Evolutionary conservation across 2,113 vertebrate species (phyloP), one percentile per base, ranked within the genome.

Genomic region (Amia ocellicauda): DNA sequence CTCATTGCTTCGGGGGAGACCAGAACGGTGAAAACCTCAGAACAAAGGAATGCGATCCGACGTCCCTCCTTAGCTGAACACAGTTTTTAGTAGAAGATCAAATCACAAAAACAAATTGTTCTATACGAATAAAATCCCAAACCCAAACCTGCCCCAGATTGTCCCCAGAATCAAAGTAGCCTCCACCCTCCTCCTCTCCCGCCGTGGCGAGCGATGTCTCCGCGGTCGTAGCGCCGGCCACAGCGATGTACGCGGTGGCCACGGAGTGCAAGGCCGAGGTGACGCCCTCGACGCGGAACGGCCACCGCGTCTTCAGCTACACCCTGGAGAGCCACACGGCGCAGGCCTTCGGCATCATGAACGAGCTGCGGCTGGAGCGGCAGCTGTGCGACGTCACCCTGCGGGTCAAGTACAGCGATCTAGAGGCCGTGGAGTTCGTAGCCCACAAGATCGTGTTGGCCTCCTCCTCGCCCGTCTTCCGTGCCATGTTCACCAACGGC

Each of bases 401-500:
- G 41, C 83, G 90, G 0, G 93, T 98, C 54, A 91, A 89, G 29
- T 94, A 95, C 73, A 74, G 78, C 29, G 83, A 91, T 29, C 79
- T 83, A 1, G 83, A 91, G 0, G 88, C 91, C 0, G 88, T 88
- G 11, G 91, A 94, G 55, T 92, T 96, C 10, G 90, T 92, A 75
- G 94, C 95, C 0, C 94, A 97, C 76, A 96, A 97, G 59, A 85
- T 97, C 73, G 95, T 97, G 27, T 58, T 97, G 86, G 94, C 95
- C 0, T 94, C 94, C 0, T 93, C 91, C 3, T 97, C 93, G 29
- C 95, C 95, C 0, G 94, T 97, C 13, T 98, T 97, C 75, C 88
- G 90, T 2, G 95, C 95, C 82, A 98, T 98, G 95, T 98, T 98
- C 80, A 97, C 95, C 61, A 91, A 88, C 0, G 95, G 95, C 0